Conservation (phyloP, 2,888 invertebrate genomes). For the Xestia sexstrigata region DNA sequence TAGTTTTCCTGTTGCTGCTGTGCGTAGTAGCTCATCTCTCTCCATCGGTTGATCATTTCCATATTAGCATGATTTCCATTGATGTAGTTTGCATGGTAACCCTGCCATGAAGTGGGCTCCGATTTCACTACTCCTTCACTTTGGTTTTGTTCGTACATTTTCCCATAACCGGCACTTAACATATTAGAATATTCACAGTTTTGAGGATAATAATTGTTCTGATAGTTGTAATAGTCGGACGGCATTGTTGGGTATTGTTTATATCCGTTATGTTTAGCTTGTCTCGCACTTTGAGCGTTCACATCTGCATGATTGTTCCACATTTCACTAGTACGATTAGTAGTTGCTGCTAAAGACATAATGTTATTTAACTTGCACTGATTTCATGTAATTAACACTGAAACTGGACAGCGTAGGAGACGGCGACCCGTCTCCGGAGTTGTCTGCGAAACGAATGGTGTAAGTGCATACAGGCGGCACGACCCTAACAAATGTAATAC, state of each 20-base stretch:
- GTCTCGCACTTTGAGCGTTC: constrained; percentile 78
- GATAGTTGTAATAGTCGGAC: constrained; percentile 78
- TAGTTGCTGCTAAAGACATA: constrained; percentile 83
- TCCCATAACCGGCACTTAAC: constrained; percentile 73
- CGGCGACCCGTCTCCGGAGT: constrained; percentile 79
- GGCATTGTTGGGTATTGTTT: constrained; percentile 77
- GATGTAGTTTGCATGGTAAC: constrained; percentile 76
- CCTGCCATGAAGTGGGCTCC: constrained; percentile 82
- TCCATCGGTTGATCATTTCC: constrained; percentile 83
- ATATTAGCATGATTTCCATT: constrained; percentile 73
- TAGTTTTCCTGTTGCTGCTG: constrained; percentile 79
- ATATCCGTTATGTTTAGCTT: constrained; percentile 76
- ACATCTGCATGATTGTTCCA: constrained; percentile 83
- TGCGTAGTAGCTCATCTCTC: constrained; percentile 81
- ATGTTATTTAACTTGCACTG: constrained; percentile 68
- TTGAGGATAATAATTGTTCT: constrained; percentile 78
- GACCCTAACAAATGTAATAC: constrained; percentile 90
- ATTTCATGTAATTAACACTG: constrained; percentile 70
- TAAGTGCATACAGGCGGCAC: constrained; percentile 85
- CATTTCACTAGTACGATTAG: constrained; percentile 85
- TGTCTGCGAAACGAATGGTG: constrained; percentile 89
- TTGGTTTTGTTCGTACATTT: constrained; percentile 72
- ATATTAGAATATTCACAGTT: constrained; percentile 77
- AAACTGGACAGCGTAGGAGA: constrained; percentile 85
- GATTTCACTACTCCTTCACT: constrained; percentile 77